Conservation (phyloP, 2,113 vertebrate genomes). For the Rattus norvegicus region DNA sequence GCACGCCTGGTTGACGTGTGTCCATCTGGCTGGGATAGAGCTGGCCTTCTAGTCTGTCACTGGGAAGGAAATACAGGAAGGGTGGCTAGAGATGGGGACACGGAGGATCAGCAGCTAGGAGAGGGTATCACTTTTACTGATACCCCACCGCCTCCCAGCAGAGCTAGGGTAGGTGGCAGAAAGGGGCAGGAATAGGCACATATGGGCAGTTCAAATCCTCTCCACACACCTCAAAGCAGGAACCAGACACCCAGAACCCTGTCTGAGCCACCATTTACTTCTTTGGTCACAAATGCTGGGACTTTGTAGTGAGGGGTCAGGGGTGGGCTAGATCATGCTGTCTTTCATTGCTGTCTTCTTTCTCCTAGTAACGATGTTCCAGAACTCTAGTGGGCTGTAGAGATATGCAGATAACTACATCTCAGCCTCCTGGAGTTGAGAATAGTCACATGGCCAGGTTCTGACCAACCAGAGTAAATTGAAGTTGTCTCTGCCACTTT, state of each 20-base stretch:
- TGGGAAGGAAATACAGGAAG: background rate
- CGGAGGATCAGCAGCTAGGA: background rate
- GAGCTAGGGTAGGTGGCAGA: too few species aligned
- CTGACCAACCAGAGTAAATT: background rate
- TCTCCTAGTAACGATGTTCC: too few species aligned
- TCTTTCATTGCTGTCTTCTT: too few species aligned
- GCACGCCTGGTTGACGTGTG: background rate
- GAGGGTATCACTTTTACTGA: too few species aligned
- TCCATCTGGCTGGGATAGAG: background rate
- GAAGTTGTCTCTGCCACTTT: background rate
- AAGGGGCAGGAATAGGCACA: fast-evolving
- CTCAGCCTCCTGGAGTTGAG: background rate
- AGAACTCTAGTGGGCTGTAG: too few species aligned
- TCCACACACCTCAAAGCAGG: background rate
- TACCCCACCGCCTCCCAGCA: background rate
- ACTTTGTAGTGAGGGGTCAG: background rate
- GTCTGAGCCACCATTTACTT: background rate
- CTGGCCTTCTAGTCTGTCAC: background rate
- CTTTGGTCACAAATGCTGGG: background rate
- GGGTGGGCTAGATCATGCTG: background rate
- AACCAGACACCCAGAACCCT: fast-evolving
- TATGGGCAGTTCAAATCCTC: background rate
- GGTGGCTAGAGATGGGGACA: background rate
- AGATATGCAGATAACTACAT: background rate
- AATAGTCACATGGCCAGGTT: background rate